Conservation (phyloP, 64 coral and sea anemone species). For the Pocillopora verrucosa region DNA sequence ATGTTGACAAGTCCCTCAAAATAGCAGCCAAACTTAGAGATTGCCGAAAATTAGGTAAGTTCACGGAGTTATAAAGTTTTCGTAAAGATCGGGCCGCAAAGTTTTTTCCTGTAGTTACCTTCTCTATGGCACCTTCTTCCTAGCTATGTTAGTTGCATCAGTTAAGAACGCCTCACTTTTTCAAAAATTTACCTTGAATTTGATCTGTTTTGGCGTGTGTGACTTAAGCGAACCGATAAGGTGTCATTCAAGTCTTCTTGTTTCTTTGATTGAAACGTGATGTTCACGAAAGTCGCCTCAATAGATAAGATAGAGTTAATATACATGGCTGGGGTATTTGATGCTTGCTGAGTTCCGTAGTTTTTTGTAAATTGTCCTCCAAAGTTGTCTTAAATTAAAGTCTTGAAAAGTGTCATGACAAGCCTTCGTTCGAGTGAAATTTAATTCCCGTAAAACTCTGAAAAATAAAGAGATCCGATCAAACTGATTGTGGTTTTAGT, state of each 20-base stretch:
- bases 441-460: conserved; percentile 10
- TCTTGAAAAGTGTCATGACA: conserved; percentile 10
- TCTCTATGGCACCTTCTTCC: conserved; percentile 18
- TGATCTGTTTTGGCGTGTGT: conserved; percentile 23
- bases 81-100: conserved; percentile 14
- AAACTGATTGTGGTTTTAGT: conserved; percentile 1
- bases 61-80: conserved; percentile 27
- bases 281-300: neutral
- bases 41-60: conserved; percentile 35
- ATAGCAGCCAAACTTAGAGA: conserved; percentile 4
- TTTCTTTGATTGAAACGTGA: neutral
- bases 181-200: conserved; percentile 33
- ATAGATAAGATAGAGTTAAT: neutral
- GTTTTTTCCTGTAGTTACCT: conserved; percentile 35
- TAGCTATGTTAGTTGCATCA: conserved; percentile 36
- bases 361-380: conserved; percentile 10
- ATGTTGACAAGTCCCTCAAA: conserved; percentile 4
- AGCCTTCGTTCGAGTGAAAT: conserved; percentile 5
- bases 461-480: conserved; percentile 15
- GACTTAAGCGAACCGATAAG: neutral
- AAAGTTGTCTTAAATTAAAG: conserved; percentile 7
- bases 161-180: conserved; percentile 37
- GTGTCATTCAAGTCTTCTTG: neutral
- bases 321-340: conserved; percentile 1
- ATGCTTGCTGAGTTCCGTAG: neutral